Evolutionary conservation across 2,797 vertebrate genomes (phyloP), one percentile per base, ranked within the genome.

Genomic region (Hydrocynus forskahlii): DNA sequence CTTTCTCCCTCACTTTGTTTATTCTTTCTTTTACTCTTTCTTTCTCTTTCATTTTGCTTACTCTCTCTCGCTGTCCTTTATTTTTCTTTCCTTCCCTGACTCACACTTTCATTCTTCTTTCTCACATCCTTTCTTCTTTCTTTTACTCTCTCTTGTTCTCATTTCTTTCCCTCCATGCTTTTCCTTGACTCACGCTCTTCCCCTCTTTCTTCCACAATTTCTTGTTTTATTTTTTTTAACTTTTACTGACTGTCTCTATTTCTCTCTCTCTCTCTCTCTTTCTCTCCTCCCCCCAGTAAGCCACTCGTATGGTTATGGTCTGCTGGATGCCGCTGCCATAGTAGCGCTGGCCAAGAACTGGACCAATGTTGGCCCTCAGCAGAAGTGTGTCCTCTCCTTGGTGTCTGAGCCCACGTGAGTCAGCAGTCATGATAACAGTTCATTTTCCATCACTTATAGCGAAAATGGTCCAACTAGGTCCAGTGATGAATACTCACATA

Each of bases 261-360:
- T n/a, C n/a, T n/a, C n/a, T n/a, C n/a, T n/a, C n/a, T n/a, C n/a
- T n/a, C n/a, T n/a, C n/a, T n/a, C n/a, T n/a, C n/a, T n/a, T n/a
- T n/a, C n/a, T n/a, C 10, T 62, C 52, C 64, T 12, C 64, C 52
- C 29, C 38, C 21, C 92, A 99, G 98, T 99, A 79, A 99, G 98
- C 88, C 98, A 99, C 85, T 99, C 98, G 0, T 99, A 99, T 0
- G 98, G 98, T 79, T 99, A 99, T 0, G 98, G 98, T 16, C 93
- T 99, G 21, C 92, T 99, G 86, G 95, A 99, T 2, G 98, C 98
- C 0, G 94, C 96, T 2, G 96, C 95, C 76, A 99, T 99, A 89
- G 97, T 98, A 73, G 77, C 88, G 7, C 85, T 97, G 88, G 98
- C 97, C 82, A 93, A 90, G 91, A 97, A 96, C 64, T 99, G 98